Evolutionary conservation across 2,888 invertebrate species (phyloP).

Genomic region (Ichneumon xanthorius): DNA sequence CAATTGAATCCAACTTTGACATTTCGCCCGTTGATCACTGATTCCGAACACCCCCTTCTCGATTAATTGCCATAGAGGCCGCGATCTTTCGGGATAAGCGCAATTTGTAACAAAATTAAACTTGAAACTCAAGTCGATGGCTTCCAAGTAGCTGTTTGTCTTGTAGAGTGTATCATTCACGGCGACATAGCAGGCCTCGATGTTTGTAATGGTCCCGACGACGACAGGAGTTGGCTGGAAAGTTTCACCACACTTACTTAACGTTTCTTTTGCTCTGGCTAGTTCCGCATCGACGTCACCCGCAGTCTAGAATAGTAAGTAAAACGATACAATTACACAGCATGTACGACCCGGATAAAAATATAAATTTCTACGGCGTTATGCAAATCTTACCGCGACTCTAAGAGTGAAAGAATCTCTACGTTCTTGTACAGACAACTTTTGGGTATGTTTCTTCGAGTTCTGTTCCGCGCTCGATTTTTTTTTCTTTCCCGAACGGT

Average conservation of each 20-base stretch:
- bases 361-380: not conserved
- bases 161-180: conserved; percentile 13
- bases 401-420: conserved; percentile 12
- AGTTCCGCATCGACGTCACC: conserved; percentile 1
- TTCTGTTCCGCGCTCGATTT: not conserved
- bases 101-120: not conserved
- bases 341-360: not conserved
- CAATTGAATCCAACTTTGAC: not conserved
- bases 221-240: conserved; percentile 5
- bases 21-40: not conserved
- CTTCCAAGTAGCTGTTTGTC: conserved; percentile 15
- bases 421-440: not conserved
- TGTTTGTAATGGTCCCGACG: conserved; percentile 4
- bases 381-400: not conserved
- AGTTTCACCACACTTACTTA: conserved; percentile 4
- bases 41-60: conserved; percentile 19
- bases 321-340: not conserved
- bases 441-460: not conserved
- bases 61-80: conserved; percentile 7
- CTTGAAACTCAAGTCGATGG: conserved; percentile 15
- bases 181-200: conserved; percentile 11
- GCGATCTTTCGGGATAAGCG: conserved; percentile 16
- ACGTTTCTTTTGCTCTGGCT: not conserved
- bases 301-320: not conserved
- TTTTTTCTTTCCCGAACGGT: conserved; percentile 11